These are phyloP conservation scores for Eulimnadia texana DNA, from an alignment of 1,140 invertebrate genomes.

Conservation along the genomic window DNA sequence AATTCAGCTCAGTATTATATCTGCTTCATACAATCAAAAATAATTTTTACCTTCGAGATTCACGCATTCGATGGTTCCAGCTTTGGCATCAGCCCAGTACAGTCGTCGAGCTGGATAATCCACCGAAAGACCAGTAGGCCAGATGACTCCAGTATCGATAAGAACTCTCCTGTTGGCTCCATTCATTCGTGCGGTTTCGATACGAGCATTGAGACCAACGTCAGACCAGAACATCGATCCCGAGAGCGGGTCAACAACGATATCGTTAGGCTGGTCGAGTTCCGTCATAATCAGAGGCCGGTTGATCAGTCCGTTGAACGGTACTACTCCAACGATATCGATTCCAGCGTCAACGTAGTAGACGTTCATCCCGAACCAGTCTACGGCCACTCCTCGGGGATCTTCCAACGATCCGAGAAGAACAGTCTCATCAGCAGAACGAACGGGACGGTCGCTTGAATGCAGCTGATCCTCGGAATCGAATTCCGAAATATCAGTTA, in stretches of 20 bases:
- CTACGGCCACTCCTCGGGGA: conserved; percentile 59
- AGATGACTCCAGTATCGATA: conserved; percentile 39
- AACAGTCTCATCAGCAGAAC: conserved; percentile 15
- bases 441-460: background rate
- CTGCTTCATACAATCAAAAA: conserved; percentile 22
- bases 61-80: conserved; percentile 56
- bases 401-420: conserved; percentile 33
- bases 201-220: conserved; percentile 32
- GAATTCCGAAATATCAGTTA: background rate
- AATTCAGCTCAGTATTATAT: no score
- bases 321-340: conserved; percentile 42
- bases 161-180: conserved; percentile 42
- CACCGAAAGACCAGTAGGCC: conserved; percentile 50
- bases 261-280: conserved; percentile 42
- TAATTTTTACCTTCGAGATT: conserved; percentile 50
- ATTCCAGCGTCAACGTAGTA: conserved; percentile 55
- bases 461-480: conserved; percentile 11
- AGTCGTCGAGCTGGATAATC: conserved; percentile 47
- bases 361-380: conserved; percentile 53
- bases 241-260: conserved; percentile 49
- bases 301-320: conserved; percentile 39
- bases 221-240: conserved; percentile 40
- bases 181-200: conserved; percentile 49
- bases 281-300: conserved; percentile 41
- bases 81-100: conserved; percentile 61